Evolutionary conservation across 2,113 vertebrate genomes (phyloP), one percentile per base, ranked within the genome.

Genomic region (Zosterops borbonicus): DNA sequence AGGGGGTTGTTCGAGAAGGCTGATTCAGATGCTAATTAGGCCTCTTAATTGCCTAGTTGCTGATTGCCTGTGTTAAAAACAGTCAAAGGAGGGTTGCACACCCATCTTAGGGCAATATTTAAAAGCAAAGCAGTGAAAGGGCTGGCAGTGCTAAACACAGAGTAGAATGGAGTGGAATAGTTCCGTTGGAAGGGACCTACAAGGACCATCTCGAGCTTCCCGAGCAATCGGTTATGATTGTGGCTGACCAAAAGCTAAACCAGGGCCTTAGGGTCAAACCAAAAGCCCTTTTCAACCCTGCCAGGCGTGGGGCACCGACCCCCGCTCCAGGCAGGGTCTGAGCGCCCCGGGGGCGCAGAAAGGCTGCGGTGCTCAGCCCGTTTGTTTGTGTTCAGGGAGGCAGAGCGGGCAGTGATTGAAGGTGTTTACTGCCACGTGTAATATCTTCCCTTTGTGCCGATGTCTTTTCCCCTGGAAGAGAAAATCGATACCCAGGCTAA

Each of bases 41-140:
- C 80, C 84, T 96, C 67, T 91, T 97, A 97, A 98, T 97, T 98
- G 97, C 97, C 20, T 75, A 81, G 87, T 83, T 78, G 65, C 97
- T 98, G 97, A 97, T 96, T 97, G 97, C 96, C 46, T 92, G 84
- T 93, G 93, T 97, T 95, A 98, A 94, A 97, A 97, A 92, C 95
- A 95, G 95, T 94, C n/a, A 67, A 97, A 96, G 97, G 96, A 93
- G 96, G 24, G 42, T 64, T 89, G 96, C 93, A 89, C 94, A 95
- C 95, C 19, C 46, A 87, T 95, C 89, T 84, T 55, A 6, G 85
- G 86, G 95, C 95, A 97, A 95, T 97, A 95, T 93, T 97, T 95
- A 31, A 97, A 97, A 98, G 93, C 92, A 93, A 87, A 97, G 94
- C 46, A 67, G 85, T 42, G 92, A 69, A 55, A 83, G 89, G 71